A percentile compares a stretch with the other conserved stretches of the same genome.
phyloP scores from a whole-genome alignment of 2,888 invertebrate species.

The Theristus sp. region DNA sequence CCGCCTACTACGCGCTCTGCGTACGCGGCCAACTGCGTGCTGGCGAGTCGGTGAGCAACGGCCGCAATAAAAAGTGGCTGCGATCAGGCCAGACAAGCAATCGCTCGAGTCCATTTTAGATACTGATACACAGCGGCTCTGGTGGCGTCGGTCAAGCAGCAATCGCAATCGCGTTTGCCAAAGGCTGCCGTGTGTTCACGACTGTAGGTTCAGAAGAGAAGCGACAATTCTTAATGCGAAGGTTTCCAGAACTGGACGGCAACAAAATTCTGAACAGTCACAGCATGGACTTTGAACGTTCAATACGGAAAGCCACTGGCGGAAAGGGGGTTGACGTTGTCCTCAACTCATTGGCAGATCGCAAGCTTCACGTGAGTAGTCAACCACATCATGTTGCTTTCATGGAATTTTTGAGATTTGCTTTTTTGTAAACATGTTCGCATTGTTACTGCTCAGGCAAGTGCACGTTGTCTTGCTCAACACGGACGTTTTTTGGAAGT shows the following conservation, averaged over 20 bases:
- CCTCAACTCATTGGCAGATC: slow-evolving; percentile 75
- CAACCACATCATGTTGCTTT: too few species aligned
- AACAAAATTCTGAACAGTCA: slow-evolving; percentile 74
- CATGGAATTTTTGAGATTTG: too few species aligned
- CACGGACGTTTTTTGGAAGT: slow-evolving; percentile 94
- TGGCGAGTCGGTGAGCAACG: slow-evolving; percentile 43
- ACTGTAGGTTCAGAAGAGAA: slow-evolving; percentile 46
- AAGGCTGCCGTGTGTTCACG: slow-evolving; percentile 67
- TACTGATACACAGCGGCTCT: slow-evolving; percentile 28
- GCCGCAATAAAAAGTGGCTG: too few species aligned
- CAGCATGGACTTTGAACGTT: slow-evolving; percentile 66
- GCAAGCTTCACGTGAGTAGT: slow-evolving; percentile 52
- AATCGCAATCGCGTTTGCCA: slow-evolving; percentile 66
- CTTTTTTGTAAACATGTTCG: too few species aligned
- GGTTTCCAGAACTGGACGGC: slow-evolving; percentile 56
- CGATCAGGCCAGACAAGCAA: too few species aligned
- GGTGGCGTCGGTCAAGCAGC: slow-evolving; percentile 65
- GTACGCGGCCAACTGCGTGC: slow-evolving; percentile 64
- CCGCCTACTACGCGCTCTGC: slow-evolving; percentile 58
- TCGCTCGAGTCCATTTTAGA: too few species aligned
- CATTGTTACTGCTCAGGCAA: slow-evolving; percentile 45
- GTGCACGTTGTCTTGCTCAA: slow-evolving; percentile 68
- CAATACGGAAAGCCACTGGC: slow-evolving; percentile 52
- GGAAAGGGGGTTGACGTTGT: slow-evolving; percentile 83
- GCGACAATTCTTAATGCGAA: slow-evolving; percentile 53